phyloP scores from a whole-genome alignment of 2,113 vertebrate genomes.

The Cryptoleucopteryx plumbea region DNA sequence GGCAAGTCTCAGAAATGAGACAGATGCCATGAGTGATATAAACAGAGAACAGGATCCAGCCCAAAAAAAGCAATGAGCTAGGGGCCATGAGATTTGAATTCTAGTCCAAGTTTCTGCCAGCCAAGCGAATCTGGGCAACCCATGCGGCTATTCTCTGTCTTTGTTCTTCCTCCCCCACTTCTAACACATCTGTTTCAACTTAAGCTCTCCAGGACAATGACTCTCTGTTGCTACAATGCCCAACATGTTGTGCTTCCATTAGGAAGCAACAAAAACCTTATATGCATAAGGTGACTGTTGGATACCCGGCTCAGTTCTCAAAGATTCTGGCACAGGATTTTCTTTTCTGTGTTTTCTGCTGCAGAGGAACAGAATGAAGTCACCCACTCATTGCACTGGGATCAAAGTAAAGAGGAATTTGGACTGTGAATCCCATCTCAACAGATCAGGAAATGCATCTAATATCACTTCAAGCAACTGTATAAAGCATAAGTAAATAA shows the following conservation, averaged over 20 bases:
- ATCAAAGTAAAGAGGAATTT: not conserved
- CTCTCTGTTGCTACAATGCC: conserved; percentile 28
- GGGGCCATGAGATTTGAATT: conserved; percentile 13
- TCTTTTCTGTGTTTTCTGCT: not conserved
- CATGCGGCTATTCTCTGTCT: not conserved
- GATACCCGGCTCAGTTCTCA: not conserved
- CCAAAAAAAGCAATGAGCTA: conserved; percentile 6
- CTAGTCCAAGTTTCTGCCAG: conserved; percentile 27
- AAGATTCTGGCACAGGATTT: not conserved
- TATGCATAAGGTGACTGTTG: not conserved
- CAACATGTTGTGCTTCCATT: not conserved
- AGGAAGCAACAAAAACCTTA: not conserved
- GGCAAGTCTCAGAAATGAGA: conserved; percentile 3
- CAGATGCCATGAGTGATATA: not conserved
- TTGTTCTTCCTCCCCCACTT: conserved; percentile 17
- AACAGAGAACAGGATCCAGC: conserved; percentile 4
- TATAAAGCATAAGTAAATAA: not conserved
- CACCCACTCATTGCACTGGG: not conserved
- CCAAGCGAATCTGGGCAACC: not conserved
- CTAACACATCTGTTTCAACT: conserved; percentile 44
- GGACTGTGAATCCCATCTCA: not conserved
- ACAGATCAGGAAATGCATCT: not conserved
- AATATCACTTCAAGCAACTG: not conserved
- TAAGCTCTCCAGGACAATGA: conserved; percentile 29
- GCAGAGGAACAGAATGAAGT: not conserved